Evolutionary conservation across 2,888 invertebrate genomes (phyloP).

Genomic region (Drosophila helvetica): DNA sequence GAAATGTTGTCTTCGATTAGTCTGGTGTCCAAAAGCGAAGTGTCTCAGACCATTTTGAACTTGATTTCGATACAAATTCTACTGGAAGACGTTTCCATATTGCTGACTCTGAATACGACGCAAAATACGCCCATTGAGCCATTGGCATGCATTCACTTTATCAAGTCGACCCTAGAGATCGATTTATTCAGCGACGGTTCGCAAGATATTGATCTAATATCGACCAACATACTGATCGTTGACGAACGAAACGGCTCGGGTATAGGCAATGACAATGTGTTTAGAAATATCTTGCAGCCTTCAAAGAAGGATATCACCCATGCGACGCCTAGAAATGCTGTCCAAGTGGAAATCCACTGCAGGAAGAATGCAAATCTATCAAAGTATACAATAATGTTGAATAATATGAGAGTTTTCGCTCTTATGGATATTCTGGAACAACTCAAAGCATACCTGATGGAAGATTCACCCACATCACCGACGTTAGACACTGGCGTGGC

Average conservation of each 20-base stretch:
- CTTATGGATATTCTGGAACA: conserved; percentile 97
- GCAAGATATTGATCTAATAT: conserved; percentile 96
- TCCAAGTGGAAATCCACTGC: conserved; percentile 91
- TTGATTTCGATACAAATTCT: conserved; percentile 92
- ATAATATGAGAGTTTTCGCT: conserved; percentile 97
- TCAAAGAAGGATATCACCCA: conserved; percentile 84
- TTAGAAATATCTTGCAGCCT: conserved; percentile 94
- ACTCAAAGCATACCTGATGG: conserved; percentile 91
- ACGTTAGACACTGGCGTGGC: conserved; percentile 37
- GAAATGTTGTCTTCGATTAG: conserved; percentile 77
- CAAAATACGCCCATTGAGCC: conserved; percentile 78
- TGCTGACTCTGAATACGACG: conserved; percentile 68
- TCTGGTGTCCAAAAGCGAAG: conserved; percentile 58
- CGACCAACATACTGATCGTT: conserved; percentile 87
- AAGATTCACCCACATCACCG: conserved; percentile 53
- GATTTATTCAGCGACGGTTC: conserved; percentile 94
- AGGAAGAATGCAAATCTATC: conserved; percentile 88
- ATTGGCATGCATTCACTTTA: conserved; percentile 95
- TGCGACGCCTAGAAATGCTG: conserved; percentile 82
- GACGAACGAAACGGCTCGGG: conserved; percentile 74
- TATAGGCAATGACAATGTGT: conserved; percentile 87
- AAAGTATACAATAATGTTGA: conserved; percentile 94
- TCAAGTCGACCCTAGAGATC: conserved; percentile 93
- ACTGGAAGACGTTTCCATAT: conserved; percentile 93
- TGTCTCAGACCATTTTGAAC: conserved; percentile 87